These are phyloP conservation scores for Dasypolia templi DNA, from an alignment of 2,888 invertebrate genomes.

Conservation along the genomic window DNA sequence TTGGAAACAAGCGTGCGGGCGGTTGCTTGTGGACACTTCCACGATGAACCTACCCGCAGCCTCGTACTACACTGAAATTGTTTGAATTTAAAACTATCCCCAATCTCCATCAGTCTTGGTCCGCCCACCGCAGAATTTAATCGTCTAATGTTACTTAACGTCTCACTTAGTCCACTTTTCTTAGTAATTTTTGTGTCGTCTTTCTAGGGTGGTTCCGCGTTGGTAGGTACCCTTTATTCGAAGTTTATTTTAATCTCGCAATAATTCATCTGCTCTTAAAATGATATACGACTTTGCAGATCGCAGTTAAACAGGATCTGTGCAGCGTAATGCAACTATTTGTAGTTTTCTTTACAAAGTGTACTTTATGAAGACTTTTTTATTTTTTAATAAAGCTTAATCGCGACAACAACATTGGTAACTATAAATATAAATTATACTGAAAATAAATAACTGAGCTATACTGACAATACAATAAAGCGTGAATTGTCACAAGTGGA, in stretches of 20 bases:
- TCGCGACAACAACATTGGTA: neutral
- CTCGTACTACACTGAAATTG: constrained; percentile 45
- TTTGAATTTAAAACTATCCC: constrained; percentile 50
- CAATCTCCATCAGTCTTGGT: constrained; percentile 41
- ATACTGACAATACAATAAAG: neutral
- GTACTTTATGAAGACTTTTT: neutral
- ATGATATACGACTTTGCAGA: constrained; percentile 48
- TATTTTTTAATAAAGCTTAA: neutral
- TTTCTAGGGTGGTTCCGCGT: constrained; percentile 11
- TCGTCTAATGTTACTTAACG: constrained; percentile 45
- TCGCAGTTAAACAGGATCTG: constrained; percentile 50
- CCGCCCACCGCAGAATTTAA: constrained; percentile 40
- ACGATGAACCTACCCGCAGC: constrained; percentile 28
- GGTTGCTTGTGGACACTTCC: constrained; percentile 38
- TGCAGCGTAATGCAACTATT: constrained; percentile 41
- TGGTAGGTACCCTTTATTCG: constrained; percentile 19
- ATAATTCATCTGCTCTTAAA: constrained; percentile 56
- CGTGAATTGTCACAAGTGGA: constrained; percentile 23
- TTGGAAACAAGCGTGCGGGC: constrained; percentile 58
- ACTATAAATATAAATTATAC: neutral
- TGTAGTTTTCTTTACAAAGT: constrained; percentile 28
- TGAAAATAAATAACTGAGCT: neutral
- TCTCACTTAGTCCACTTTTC: constrained; percentile 20
- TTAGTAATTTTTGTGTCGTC: constrained; percentile 28
- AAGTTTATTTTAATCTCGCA: constrained; percentile 35